Conservation (phyloP, 92 coral and sea anemone species). For the Nematostella vectensis region DNA sequence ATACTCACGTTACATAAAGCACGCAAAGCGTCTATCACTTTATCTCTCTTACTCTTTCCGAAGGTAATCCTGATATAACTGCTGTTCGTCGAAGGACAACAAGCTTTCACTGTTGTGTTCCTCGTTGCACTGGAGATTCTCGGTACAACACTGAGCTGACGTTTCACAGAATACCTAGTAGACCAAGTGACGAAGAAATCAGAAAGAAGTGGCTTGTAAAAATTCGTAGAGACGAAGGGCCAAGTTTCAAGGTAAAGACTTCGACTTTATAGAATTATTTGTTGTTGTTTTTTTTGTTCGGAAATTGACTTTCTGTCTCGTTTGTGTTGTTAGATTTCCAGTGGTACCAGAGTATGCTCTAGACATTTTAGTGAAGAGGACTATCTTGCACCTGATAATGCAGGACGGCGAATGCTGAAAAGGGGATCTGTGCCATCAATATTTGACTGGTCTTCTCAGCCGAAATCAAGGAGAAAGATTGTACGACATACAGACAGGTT, state of each 20-base stretch:
- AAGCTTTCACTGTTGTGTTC: constrained; percentile 40
- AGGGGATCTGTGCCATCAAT: background rate
- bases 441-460: background rate
- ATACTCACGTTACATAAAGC: no score
- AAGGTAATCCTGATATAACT: no score
- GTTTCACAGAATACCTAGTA: no score
- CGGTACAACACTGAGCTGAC: constrained; percentile 11
- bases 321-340: constrained; percentile 7
- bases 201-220: no score
- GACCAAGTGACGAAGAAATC: no score
- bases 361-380: constrained; percentile 17
- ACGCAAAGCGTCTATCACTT: no score
- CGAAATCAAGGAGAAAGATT: no score
- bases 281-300: background rate
- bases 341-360: constrained; percentile 23
- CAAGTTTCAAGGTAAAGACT: constrained; percentile 12
- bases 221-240: no score
- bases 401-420: background rate
- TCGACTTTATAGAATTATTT: constrained; percentile 10
- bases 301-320: background rate
- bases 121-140: constrained; percentile 22
- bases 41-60: no score
- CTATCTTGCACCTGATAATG: no score
- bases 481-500: no score
- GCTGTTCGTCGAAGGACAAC: no score